These are phyloP conservation scores for Disparrhopalites patrizii DNA, from an alignment of 2,888 invertebrate genomes.

Conservation along the genomic window DNA sequence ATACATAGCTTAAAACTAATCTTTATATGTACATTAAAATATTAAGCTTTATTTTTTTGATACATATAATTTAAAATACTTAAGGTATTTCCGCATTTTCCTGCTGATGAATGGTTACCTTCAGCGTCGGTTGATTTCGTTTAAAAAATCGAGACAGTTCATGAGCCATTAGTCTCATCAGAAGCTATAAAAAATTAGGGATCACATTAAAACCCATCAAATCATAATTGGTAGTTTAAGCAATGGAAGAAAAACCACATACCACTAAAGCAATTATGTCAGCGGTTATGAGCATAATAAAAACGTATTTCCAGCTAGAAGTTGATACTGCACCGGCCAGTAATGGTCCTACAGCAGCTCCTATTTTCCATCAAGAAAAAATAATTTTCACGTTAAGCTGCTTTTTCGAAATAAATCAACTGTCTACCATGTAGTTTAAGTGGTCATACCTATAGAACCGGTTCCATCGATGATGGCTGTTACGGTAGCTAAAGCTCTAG, in stretches of 20 bases:
- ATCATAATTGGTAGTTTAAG: background rate
- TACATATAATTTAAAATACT: slow-evolving; percentile 18
- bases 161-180: slow-evolving; percentile 53
- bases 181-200: slow-evolving; percentile 50
- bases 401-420: background rate
- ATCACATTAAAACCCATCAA: background rate
- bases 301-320: slow-evolving; percentile 77
- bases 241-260: slow-evolving; percentile 38
- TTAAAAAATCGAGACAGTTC: slow-evolving; percentile 50
- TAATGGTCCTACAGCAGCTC: slow-evolving; percentile 89
- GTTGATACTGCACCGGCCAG: slow-evolving; percentile 75
- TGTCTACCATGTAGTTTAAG: background rate
- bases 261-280: slow-evolving; percentile 73
- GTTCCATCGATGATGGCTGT: slow-evolving; percentile 97
- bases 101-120: slow-evolving; percentile 41
- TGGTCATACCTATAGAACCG: slow-evolving; percentile 69
- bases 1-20: background rate
- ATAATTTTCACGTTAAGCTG: background rate
- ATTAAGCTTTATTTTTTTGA: too few relatives aligned
- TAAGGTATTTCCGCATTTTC: slow-evolving; percentile 20
- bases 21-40: too few relatives aligned
- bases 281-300: slow-evolving; percentile 82
- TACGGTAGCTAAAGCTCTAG: slow-evolving; percentile 91
- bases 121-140: slow-evolving; percentile 25
- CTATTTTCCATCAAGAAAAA: slow-evolving; percentile 55